These are phyloP conservation scores for Ephestia elutella DNA, from an alignment of 1,140 invertebrate genomes.

Conservation along the genomic window DNA sequence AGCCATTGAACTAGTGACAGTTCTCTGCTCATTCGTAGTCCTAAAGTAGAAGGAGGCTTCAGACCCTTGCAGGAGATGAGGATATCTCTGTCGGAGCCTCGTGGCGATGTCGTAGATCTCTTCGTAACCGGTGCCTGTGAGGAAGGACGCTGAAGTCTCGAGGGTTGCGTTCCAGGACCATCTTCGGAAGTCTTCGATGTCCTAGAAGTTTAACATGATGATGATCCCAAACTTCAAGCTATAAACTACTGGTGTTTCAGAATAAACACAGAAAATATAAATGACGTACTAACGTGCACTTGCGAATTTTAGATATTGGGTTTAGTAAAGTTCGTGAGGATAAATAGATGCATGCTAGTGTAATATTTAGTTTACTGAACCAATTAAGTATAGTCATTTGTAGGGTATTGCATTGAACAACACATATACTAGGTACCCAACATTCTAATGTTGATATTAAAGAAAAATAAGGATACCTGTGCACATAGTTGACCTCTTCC, in stretches of 20 bases:
- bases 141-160: constrained; percentile 35
- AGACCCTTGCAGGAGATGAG: constrained; percentile 20
- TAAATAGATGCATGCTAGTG: too few relatives aligned
- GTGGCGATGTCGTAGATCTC: constrained; percentile 48
- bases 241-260: too few relatives aligned
- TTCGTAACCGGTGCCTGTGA: constrained; percentile 50
- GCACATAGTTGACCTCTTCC: constrained; percentile 42
- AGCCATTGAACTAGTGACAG: constrained; percentile 48
- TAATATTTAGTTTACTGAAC: too few relatives aligned
- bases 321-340: too few relatives aligned
- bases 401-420: too few relatives aligned
- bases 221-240: too few relatives aligned
- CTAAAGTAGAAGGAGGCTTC: constrained; percentile 45
- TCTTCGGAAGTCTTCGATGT: constrained; percentile 42
- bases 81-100: constrained; percentile 25
- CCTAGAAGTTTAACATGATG: constrained; percentile 28
- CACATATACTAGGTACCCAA: neutral
- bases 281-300: too few relatives aligned
- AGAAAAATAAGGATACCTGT: constrained; percentile 30
- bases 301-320: too few relatives aligned
- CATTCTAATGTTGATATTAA: too few relatives aligned
- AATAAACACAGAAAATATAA: too few relatives aligned
- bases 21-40: constrained; percentile 49
- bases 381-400: too few relatives aligned
- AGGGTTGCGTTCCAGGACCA: constrained; percentile 52